Evolutionary conservation across 1,140 invertebrate genomes (phyloP), one percentile per base, ranked within the genome.

Genomic region (Charaxes varanes): DNA sequence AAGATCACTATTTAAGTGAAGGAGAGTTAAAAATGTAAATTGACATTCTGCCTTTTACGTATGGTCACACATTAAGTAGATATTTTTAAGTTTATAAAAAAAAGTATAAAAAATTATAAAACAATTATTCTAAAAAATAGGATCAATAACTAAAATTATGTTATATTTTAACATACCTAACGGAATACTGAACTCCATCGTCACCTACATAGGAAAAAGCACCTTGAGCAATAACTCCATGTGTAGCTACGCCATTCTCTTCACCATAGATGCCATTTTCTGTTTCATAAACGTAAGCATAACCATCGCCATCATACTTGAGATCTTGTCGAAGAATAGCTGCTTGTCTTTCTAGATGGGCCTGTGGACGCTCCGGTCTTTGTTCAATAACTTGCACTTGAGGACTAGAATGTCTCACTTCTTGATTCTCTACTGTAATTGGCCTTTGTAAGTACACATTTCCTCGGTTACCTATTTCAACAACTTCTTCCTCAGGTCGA

Each of bases 131-230:
- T n/a, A n/a, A 7, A 28, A 28, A 14, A 27, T 12, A 28, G 12
- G 13, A 28, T n/a, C n/a, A 28, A 28, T 2, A 14, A 8, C 1
- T 14, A 2, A 7, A 14, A 6, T 15, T 15, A 6, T 1, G 0
- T 14, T 28, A 6, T 6, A 6, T 7, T 15, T 7, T 4, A 15
- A 14, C 7, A 28, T 49, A 78, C 73, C 66, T 77, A 12, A 81
- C 49, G 23, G 51, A 68, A 37, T 78, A 78, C 6, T 76, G 60
- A 16, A 65, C 32, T 0, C 93, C 93, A 62, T 94, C 91, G 13
- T 91, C 90, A 31, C 89, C 77, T 34, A 62, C 64, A 22, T 81
- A 81, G 3, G 67, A 62, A 12, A 47, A 81, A 4, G 64, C 62
- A 23, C 77, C 77, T 36, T 77, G 62, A 45, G 72, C 65, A 16